These are phyloP conservation scores for Sebastes glaucus DNA, from an alignment of 2,797 vertebrate genomes.

Conservation along the genomic window DNA sequence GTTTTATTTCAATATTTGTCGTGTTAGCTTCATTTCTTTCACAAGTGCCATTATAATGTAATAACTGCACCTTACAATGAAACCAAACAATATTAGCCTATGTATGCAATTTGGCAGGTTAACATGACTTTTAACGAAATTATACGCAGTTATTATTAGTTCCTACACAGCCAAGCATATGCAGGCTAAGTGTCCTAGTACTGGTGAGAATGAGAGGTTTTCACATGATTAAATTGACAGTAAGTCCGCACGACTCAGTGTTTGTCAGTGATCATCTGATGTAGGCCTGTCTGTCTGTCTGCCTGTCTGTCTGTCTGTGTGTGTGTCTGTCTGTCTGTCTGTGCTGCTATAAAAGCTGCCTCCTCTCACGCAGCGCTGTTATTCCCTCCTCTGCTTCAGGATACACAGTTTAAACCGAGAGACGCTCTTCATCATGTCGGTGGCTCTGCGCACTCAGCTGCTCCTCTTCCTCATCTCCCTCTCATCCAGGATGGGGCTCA, in stretches of 20 bases:
- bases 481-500: constrained; percentile 82
- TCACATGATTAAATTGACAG: constrained; percentile 12
- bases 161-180: neutral
- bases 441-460: constrained; percentile 79
- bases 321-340: neutral
- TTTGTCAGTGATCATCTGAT: constrained; percentile 27
- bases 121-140: neutral
- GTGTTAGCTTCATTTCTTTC: neutral
- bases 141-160: neutral
- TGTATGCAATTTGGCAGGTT: neutral
- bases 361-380: constrained; percentile 47
- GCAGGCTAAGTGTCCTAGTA: neutral
- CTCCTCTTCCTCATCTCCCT: constrained; percentile 86
- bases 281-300: constrained; percentile 40
- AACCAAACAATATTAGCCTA: neutral
- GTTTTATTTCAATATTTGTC: neutral
- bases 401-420: constrained; percentile 32
- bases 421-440: constrained; percentile 81
- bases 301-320: neutral
- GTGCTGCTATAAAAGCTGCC: constrained; percentile 75
- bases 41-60: neutral
- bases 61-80: neutral
- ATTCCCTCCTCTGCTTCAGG: constrained; percentile 45
- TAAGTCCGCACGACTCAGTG: neutral
- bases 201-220: constrained; percentile 1